A percentile compares a stretch with the other conserved stretches of the same genome.
Evolutionary conservation across 2,797 vertebrate species (phyloP).

Genomic region (Mionectes olivaceus): DNA sequence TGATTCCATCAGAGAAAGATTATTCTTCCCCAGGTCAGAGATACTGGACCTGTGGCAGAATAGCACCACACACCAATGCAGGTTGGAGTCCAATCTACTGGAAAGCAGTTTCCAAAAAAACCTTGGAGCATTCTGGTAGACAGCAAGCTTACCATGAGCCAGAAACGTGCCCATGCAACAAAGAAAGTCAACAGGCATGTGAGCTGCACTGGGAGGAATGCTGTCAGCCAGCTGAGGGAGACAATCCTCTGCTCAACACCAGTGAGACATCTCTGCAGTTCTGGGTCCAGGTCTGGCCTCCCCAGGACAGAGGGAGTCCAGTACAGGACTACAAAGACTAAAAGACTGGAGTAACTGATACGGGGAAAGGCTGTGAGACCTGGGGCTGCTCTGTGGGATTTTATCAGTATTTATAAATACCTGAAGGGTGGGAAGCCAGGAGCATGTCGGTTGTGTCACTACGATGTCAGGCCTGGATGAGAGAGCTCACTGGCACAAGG

Average conservation of each 20-base stretch:
- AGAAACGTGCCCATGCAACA: not conserved
- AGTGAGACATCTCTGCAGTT: not conserved
- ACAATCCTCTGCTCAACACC: not conserved
- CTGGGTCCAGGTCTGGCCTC: not conserved
- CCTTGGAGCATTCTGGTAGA: not conserved
- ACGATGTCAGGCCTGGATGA: not conserved
- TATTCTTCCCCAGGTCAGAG: not conserved
- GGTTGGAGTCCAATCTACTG: rapidly evolving
- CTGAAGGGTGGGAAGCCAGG: not conserved
- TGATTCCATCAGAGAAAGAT: not conserved
- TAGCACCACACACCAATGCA: not conserved
- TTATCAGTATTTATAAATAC: not conserved
- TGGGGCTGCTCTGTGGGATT: not conserved
- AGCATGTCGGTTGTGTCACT: not conserved
- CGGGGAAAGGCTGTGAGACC: not conserved
- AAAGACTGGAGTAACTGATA: not conserved
- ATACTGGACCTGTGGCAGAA: not conserved
- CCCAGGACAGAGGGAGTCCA: not conserved
- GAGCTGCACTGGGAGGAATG: not conserved
- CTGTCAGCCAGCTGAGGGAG: not conserved
- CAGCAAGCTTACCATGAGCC: not conserved
- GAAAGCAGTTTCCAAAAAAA: not conserved
- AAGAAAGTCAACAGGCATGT: no score
- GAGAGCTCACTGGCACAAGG: not conserved
- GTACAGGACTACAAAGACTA: not conserved